phyloP scores from a whole-genome alignment of 2,113 vertebrate species.

The Rhea americana region DNA sequence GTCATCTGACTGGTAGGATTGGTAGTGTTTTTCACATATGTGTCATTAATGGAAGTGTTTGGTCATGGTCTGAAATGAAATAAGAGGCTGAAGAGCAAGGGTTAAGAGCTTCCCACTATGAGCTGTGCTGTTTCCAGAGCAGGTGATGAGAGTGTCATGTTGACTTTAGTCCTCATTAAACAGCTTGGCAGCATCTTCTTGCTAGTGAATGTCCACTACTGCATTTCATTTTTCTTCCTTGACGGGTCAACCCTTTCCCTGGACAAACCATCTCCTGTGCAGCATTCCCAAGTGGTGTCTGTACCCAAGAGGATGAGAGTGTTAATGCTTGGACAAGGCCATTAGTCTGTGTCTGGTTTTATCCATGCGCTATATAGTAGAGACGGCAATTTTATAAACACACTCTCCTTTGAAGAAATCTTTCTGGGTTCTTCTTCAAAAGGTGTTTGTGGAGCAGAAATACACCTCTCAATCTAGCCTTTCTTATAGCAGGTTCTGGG shows the following conservation, averaged over 20 bases:
- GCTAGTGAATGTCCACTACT: background rate
- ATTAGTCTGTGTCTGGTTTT: background rate
- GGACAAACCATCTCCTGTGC: background rate
- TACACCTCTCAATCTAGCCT: background rate
- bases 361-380: background rate
- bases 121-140: background rate
- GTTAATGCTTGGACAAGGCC: background rate
- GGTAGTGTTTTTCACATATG: background rate
- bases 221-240: background rate
- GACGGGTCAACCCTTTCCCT: background rate
- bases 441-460: background rate
- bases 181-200: background rate
- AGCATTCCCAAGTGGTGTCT: background rate
- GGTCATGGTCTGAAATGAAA: background rate
- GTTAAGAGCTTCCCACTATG: rapidly evolving
- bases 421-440: background rate
- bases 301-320: rapidly evolving
- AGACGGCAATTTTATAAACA: background rate
- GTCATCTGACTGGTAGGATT: background rate
- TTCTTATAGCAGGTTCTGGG: background rate
- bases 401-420: background rate
- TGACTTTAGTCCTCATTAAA: background rate
- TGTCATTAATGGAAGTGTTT: background rate
- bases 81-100: background rate
- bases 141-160: background rate